Conservation (phyloP, 1,140 invertebrate species). For the Drosophila pseudoananassae region DNA sequence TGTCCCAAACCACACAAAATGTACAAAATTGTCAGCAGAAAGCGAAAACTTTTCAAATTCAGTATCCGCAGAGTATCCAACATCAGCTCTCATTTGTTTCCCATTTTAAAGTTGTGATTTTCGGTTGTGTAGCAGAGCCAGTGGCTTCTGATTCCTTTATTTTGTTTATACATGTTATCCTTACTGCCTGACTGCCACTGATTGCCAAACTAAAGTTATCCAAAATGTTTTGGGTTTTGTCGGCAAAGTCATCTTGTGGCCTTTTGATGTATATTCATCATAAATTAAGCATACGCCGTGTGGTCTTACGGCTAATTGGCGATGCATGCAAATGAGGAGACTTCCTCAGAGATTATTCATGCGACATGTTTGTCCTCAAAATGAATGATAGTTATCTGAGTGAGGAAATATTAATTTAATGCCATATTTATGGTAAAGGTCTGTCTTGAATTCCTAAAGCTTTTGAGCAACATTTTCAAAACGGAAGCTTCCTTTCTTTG, state of each 20-base stretch:
- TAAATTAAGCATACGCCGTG: conserved; percentile 25
- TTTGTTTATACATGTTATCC: conserved; percentile 4
- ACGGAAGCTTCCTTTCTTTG: background rate
- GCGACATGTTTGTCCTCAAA: background rate
- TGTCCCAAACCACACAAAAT: conserved; percentile 49
- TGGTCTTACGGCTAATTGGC: conserved; percentile 31
- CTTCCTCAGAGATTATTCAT: conserved; percentile 23
- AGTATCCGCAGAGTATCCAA: conserved; percentile 6
- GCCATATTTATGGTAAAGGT: too few species aligned
- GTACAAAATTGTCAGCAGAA: conserved; percentile 70
- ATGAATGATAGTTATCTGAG: background rate
- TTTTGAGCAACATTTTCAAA: too few species aligned
- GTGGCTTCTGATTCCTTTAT: conserved; percentile 13
- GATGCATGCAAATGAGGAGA: conserved; percentile 31
- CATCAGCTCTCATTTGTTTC: conserved; percentile 3
- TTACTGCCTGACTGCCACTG: background rate
- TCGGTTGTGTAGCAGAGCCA: background rate
- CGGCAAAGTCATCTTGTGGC: conserved; percentile 23
- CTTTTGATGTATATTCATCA: conserved; percentile 24
- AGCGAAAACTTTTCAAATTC: conserved; percentile 63
- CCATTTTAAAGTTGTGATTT: conserved; percentile 27
- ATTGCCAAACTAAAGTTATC: conserved; percentile 15
- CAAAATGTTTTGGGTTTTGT: conserved; percentile 22
- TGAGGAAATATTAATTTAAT: conserved; percentile 4
- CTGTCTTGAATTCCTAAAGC: too few species aligned